Evolutionary conservation across 2,888 invertebrate species (phyloP), one percentile per base, ranked within the genome.

Genomic region (Bhutanitis thaidina): DNA sequence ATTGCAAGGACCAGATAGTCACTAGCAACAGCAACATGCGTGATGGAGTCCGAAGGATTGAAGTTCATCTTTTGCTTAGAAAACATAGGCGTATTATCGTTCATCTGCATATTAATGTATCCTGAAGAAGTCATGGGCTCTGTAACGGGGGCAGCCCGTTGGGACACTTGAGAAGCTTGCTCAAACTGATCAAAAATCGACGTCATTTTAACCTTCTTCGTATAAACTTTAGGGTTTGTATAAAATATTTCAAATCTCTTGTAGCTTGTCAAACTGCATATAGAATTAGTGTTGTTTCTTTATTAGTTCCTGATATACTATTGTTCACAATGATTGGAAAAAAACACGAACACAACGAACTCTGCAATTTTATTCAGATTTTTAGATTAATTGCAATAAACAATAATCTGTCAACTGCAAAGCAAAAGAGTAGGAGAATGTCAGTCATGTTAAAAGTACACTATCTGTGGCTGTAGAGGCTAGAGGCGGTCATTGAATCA

Each of bases 101-200:
- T 93, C 14, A 93, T 70, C 48, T 89, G 83, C 81, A 90, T 87
- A 53, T 80, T 90, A 38, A 91, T 89, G 58, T 90, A 91, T 1
- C 91, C 91, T 1, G 91, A 90, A 7, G 85, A 89, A 4, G 90
- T 84, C 80, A 88, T 83, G 10, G 86, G 78, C 54, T 84, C 86
- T 0, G 77, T 55, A n/a, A 71, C 69, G 27, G 78, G 75, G 43
- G 78, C 80, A n/a, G 74, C 66, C 1, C 79, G 73, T 58, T 85
- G 79, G 1, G 82, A 79, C 39, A 77, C 77, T 64, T 93, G 93
- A 12, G 93, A 93, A n/a, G 93, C 94, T 77, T 94, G 93, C 74
- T 96, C 95, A 74, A 94, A 94, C 82, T 96, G 96, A 80, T 96
- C 95, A 59, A 96, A 92, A 74, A 96, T 93, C 15, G 95, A 95